Evolutionary conservation across 2,113 vertebrate genomes (phyloP).

Genomic region (Nanorana parkeri): DNA sequence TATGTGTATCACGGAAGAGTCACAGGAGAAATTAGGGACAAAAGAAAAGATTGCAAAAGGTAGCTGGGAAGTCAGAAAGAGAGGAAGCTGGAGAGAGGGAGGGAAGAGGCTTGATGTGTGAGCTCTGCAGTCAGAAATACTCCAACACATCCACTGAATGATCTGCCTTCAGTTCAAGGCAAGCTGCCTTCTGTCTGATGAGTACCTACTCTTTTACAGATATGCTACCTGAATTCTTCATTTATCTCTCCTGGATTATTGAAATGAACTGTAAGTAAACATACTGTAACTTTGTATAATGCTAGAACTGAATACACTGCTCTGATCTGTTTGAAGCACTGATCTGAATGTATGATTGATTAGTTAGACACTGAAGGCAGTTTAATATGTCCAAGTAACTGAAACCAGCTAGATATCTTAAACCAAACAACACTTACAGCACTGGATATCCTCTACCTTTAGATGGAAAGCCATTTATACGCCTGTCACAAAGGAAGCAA

Average conservation of each 20-base stretch:
- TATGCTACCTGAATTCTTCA: constrained; percentile 68
- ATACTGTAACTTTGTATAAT: constrained; percentile 22
- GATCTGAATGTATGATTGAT: neutral
- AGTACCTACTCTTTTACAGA: constrained; percentile 49
- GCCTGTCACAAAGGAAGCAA: neutral
- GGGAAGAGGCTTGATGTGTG: constrained; percentile 15
- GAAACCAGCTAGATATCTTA: neutral
- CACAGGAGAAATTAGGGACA: constrained; percentile 7
- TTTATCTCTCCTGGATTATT: constrained; percentile 69
- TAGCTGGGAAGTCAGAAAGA: constrained; percentile 11
- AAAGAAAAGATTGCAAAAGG: constrained; percentile 3
- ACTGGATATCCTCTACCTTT: neutral
- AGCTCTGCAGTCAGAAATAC: constrained; percentile 41
- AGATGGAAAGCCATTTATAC: neutral
- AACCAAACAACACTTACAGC: neutral
- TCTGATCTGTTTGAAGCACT: neutral
- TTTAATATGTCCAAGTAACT: neutral
- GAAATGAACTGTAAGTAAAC: constrained; percentile 72
- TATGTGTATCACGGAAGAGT: constrained; percentile 7
- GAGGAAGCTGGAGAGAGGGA: constrained; percentile 9
- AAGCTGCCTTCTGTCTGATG: neutral
- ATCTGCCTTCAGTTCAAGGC: constrained; percentile 14
- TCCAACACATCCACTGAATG: constrained; percentile 5
- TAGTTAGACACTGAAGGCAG: neutral
- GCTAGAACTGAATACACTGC: neutral